phyloP scores from a whole-genome alignment of 2,888 invertebrate genomes.

The Lasioglossum calceatum region DNA sequence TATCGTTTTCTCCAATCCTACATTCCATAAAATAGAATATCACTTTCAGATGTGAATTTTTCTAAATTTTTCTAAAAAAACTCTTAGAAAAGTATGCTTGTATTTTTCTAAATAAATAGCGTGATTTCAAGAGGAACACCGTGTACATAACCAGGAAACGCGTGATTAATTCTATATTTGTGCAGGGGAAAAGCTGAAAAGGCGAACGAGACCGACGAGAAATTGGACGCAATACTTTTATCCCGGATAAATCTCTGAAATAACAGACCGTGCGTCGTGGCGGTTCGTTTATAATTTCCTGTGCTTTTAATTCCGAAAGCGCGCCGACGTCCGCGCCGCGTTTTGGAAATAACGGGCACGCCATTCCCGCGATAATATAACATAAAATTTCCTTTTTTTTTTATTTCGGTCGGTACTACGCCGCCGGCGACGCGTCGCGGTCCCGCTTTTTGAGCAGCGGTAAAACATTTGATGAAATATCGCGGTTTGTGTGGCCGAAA shows the following conservation, averaged over 20 bases:
- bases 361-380: conserved; percentile 45
- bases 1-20: neutral
- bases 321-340: conserved; percentile 1
- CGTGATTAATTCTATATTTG: neutral
- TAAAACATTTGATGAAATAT: conserved; percentile 36
- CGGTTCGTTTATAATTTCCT: conserved; percentile 28
- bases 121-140: neutral
- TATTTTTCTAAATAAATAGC: neutral
- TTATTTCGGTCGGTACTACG: neutral
- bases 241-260: neutral
- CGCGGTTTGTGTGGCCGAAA: conserved; percentile 20
- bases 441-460: neutral
- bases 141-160: neutral
- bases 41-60: neutral
- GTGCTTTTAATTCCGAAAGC: conserved; percentile 43
- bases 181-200: neutral
- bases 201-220: neutral
- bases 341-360: conserved; percentile 36
- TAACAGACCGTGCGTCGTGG: neutral
- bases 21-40: neutral
- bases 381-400: conserved; percentile 48
- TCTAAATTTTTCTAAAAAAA: neutral
- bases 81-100: neutral
- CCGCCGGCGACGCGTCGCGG: conserved; percentile 19
- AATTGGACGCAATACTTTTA: neutral